Conservation (phyloP, 2,113 vertebrate species). For the Apus apus region DNA sequence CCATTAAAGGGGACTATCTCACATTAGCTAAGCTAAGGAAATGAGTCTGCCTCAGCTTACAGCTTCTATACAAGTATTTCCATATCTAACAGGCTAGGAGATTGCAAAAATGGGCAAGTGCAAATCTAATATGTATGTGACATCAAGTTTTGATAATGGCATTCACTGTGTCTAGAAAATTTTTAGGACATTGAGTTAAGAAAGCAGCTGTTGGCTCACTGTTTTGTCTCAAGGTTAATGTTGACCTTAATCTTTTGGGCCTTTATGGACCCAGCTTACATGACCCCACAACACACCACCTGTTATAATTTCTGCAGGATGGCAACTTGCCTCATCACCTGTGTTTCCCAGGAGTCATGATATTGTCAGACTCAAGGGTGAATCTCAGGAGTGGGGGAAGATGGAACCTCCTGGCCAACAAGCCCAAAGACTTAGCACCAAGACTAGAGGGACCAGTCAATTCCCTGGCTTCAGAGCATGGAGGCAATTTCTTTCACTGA, state of each 20-base stretch:
- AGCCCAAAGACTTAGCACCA: rapidly evolving
- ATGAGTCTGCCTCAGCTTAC: not conserved
- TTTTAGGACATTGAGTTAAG: not conserved
- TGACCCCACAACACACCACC: rapidly evolving
- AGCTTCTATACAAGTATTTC: not conserved
- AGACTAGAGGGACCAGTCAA: not conserved
- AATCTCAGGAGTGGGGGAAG: not conserved
- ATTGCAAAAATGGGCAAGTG: not conserved
- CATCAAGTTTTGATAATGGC: not conserved
- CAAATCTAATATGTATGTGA: not conserved
- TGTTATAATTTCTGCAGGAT: not conserved
- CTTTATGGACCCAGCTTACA: not conserved
- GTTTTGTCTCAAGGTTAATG: not conserved
- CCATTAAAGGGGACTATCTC: not conserved
- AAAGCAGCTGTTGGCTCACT: not conserved
- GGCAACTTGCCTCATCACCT: not conserved
- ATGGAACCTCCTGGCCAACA: not conserved
- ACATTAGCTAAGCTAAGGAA: not conserved
- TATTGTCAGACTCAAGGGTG: not conserved
- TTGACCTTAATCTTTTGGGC: not conserved
- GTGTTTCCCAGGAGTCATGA: not conserved
- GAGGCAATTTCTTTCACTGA: not conserved
- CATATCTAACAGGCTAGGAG: not conserved
- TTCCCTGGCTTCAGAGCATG: not conserved
- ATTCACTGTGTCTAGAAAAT: not conserved